Percentiles rank a stretch among this genome's conserved stretches.
Evolutionary conservation across 2,113 vertebrate genomes (phyloP).

Genomic region (Ginglymostoma cirratum): DNA sequence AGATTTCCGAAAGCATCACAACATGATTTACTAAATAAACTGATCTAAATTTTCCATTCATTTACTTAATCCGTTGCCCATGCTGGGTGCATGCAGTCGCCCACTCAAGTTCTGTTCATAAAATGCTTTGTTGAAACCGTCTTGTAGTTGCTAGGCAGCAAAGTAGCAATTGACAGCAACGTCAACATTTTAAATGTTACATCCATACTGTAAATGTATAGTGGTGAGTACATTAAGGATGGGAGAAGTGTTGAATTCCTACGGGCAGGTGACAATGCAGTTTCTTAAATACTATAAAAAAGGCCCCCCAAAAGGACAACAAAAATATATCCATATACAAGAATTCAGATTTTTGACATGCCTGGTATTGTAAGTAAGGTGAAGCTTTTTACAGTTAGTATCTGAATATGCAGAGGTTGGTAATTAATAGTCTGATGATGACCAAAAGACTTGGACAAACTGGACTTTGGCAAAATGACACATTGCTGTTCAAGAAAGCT

Average conservation of each 20-base stretch:
- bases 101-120: not conserved
- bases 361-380: not conserved
- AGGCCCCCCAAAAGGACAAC: not conserved
- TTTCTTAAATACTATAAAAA: not conserved
- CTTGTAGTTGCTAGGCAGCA: conserved; percentile 24
- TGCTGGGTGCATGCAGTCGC: not conserved
- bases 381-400: not conserved
- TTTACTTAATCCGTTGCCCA: not conserved
- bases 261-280: not conserved
- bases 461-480: not conserved
- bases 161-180: conserved; percentile 11
- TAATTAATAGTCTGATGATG: not conserved
- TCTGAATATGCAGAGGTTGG: not conserved
- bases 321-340: not conserved
- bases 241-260: not conserved
- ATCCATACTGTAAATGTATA: not conserved
- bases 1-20: not conserved
- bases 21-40: not conserved
- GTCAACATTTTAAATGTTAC: not conserved
- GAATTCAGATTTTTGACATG: too few relatives aligned
- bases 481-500: not conserved
- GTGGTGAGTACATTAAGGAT: not conserved
- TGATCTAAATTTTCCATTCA: conserved; percentile 14
- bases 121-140: conserved; percentile 10
- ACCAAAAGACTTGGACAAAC: not conserved